These are phyloP conservation scores for Glossosoma conforme DNA, from an alignment of 1,140 invertebrate genomes.

Conservation along the genomic window DNA sequence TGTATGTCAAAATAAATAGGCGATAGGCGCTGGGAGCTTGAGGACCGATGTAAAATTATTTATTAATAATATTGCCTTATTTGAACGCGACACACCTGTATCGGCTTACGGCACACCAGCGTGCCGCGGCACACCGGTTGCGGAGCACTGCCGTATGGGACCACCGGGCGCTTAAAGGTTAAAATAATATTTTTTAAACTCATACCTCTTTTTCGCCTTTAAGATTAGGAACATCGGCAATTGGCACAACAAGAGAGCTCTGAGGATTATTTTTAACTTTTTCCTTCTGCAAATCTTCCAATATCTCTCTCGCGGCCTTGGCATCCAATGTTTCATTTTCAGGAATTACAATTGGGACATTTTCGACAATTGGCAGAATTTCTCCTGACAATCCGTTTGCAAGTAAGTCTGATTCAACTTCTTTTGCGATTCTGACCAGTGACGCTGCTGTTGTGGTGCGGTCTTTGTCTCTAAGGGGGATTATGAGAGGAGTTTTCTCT, in stretches of 20 bases:
- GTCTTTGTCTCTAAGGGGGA: conserved; percentile 54
- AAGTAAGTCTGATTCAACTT: conserved; percentile 39
- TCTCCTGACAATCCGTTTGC: conserved; percentile 34
- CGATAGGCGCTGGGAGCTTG: too few species aligned
- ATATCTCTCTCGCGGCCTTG: conserved; percentile 53
- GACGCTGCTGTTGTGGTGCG: conserved; percentile 51
- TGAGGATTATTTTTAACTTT: conserved; percentile 36
- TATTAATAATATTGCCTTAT: too few species aligned
- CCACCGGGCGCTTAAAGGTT: too few species aligned
- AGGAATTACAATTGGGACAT: too few species aligned
- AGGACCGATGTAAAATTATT: too few species aligned
- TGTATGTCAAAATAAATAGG: too few species aligned
- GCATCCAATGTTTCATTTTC: conserved; percentile 48
- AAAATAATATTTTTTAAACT: too few species aligned
- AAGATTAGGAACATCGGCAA: conserved; percentile 48
- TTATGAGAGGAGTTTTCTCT: conserved; percentile 54
- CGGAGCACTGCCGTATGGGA: too few species aligned
- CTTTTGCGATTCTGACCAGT: conserved; percentile 44
- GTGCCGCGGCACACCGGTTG: too few species aligned
- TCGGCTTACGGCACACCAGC: too few species aligned
- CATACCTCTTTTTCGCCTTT: conserved; percentile 56
- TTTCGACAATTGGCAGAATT: conserved; percentile 10
- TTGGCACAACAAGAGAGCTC: conserved; percentile 47
- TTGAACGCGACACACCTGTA: too few species aligned
- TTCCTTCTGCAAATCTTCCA: conserved; percentile 47